A percentile compares a stretch with the other conserved stretches of the same genome.
Conservation (phyloP, 30 jellyfish, hydroid and myxozoan species). For the Turritopsis dohrnii region DNA sequence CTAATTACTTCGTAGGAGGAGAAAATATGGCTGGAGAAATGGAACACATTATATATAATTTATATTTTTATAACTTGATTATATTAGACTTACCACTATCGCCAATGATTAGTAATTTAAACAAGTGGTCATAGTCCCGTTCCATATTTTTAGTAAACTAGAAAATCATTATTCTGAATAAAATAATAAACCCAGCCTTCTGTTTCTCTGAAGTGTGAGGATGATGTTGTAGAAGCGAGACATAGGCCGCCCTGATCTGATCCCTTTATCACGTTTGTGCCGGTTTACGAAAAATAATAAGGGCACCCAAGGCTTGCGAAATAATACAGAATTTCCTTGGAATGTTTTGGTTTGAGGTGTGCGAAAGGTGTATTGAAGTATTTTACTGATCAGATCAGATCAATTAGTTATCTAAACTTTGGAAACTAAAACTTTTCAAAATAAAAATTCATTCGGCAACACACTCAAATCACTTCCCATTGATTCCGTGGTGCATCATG, state of each 20-base stretch:
- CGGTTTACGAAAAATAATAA: neutral
- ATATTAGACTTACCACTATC: conserved; percentile 85
- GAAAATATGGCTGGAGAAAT: neutral
- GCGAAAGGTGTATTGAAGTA: neutral
- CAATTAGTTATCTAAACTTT: too few relatives aligned
- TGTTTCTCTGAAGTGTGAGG: neutral
- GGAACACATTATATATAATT: neutral
- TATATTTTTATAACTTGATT: conserved; percentile 4
- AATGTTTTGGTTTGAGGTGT: neutral
- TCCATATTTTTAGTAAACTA: conserved; percentile 48
- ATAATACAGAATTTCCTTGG: too few relatives aligned
- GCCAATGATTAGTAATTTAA: conserved; percentile 92
- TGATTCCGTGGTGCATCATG: too few relatives aligned
- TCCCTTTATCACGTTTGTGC: neutral
- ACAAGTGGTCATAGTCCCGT: conserved; percentile 93
- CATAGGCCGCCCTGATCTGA: conserved; percentile 18
- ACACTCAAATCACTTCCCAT: too few relatives aligned
- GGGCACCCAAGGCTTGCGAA: neutral
- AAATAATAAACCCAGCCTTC: neutral
- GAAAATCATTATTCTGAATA: neutral
- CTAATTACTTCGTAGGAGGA: too few relatives aligned
- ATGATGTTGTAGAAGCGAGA: neutral
- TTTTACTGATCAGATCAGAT: too few relatives aligned
- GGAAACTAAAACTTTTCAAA: too few relatives aligned
- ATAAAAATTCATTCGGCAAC: too few relatives aligned